Evolutionary conservation across 2,888 invertebrate genomes (phyloP).

Genomic region (Nymphalis polychloros): DNA sequence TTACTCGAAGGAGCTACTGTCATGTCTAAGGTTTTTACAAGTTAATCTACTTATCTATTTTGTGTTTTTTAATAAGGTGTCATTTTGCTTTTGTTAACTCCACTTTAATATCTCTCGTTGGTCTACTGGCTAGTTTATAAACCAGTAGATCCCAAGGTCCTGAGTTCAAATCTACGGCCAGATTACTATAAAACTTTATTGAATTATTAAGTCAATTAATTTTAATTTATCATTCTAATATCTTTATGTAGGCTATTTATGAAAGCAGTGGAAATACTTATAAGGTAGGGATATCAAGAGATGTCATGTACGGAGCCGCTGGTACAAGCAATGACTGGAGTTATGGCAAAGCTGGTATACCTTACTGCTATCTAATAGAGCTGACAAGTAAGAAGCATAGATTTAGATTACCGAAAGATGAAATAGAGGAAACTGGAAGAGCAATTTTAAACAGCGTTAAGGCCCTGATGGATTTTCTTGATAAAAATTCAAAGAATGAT

Average conservation of each 20-base stretch:
- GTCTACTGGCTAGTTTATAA: too few relatives aligned
- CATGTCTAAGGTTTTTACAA: slow-evolving; percentile 64
- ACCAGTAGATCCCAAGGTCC: too few relatives aligned
- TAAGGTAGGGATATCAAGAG: slow-evolving; percentile 71
- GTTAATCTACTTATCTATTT: not conserved
- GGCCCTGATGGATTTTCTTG: slow-evolving; percentile 69
- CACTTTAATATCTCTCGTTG: too few relatives aligned
- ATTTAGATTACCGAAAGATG: slow-evolving; percentile 62
- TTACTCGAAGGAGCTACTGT: slow-evolving; percentile 68
- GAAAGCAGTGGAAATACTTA: slow-evolving; percentile 64
- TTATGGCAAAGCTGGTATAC: slow-evolving; percentile 63
- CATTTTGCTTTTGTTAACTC: not conserved
- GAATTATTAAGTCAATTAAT: too few relatives aligned
- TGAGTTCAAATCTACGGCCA: too few relatives aligned
- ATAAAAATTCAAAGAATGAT: slow-evolving; percentile 40
- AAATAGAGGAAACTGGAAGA: slow-evolving; percentile 64
- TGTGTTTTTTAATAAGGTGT: too few relatives aligned
- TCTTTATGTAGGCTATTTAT: slow-evolving; percentile 59
- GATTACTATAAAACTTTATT: too few relatives aligned
- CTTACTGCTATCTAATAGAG: slow-evolving; percentile 71
- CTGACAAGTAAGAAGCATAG: slow-evolving; percentile 66
- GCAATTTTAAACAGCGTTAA: slow-evolving; percentile 62
- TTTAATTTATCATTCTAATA: too few relatives aligned
- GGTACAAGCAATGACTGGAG: slow-evolving; percentile 73
- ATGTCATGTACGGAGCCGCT: slow-evolving; percentile 69